Base-by-base conservation (phyloP, 2,797 vertebrate species). In the Euphonia xanthogaster region DNA sequence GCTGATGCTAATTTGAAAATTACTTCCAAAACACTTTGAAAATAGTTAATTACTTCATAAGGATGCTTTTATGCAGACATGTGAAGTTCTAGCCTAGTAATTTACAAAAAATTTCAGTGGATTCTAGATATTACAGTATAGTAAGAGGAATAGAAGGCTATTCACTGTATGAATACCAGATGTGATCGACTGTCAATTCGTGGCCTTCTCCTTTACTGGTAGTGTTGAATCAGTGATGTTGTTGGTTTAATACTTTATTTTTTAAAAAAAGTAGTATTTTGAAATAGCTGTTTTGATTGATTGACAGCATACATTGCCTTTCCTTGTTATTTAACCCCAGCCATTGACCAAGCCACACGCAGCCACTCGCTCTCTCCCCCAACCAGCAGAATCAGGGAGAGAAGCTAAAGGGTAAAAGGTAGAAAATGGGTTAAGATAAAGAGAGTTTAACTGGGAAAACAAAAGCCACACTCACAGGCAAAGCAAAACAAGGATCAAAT, bases 281-380 rank as follows among this genome's bases (percentile, higher is more conserved):
- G 30, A 57, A 37, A 65, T 73, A 47, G 42, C 14, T 45, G 0
- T 72, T 86, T 75, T 65, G 47, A 42, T 40, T 37, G 30, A 33
- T 21, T 17, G 13, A 8, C 53, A 73, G 25, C 20, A 19, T 60
- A 22, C 7, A 3, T 51, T 65, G 19, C 25, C 23, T 55, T 28
- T 71, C 51, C 10, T 58, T 37, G 16, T 58, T 30, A 21, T 76
- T 71, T 71, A 51, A 45, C 30, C 25, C 25, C 25, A 51, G 10
- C 21, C 50, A 27, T 10, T 63, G n/a, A 23, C 44, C n/a, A 76
- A 63, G 7, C 10, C 14, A 18, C 44, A 27, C 0, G 0, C 33
- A 63, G 37, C 21, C 14, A 19, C 14, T 30, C 0, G 1, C 17
- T 47, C 39, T 19, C 21, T 27, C 15, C 10, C 21, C 37, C 17